phyloP scores from a whole-genome alignment of 2,797 vertebrate species.

The Otolemur crassicaudatus region DNA sequence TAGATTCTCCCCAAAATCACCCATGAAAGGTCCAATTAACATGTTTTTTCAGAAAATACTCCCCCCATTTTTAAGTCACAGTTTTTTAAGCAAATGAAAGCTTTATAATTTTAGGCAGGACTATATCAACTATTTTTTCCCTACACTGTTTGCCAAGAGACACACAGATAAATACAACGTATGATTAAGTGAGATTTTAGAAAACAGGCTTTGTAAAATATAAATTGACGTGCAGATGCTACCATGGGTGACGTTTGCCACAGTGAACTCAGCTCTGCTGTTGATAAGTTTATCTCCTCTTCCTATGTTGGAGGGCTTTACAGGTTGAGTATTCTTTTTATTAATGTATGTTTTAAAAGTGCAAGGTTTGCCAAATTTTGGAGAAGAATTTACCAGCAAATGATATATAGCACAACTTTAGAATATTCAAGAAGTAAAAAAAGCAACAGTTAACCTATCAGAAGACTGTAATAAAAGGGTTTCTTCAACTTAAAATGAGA shows the following conservation, averaged over 20 bases:
- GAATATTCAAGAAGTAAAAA: not conserved
- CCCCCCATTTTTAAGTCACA: not conserved
- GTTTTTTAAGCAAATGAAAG: not conserved
- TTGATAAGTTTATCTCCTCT: not conserved
- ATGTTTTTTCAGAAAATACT: not conserved
- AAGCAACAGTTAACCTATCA: not conserved
- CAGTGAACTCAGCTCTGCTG: not conserved
- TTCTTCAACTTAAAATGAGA: not conserved
- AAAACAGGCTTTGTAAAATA: not conserved
- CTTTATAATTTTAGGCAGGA: not conserved
- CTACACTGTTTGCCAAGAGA: not conserved
- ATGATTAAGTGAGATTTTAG: slow-evolving; percentile 28
- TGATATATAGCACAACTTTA: not conserved
- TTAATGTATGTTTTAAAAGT: not conserved
- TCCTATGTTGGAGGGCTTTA: not conserved
- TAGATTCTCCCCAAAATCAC: not conserved
- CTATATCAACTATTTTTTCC: not conserved
- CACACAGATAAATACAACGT: not conserved
- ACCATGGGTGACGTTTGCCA: not conserved
- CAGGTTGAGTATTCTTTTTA: not conserved
- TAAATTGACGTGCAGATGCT: not conserved
- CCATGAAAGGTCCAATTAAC: not conserved
- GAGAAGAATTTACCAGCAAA: not conserved
- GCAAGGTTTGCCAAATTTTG: not conserved
- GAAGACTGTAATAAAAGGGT: not conserved